Evolutionary conservation across 2,888 invertebrate genomes (phyloP).

Genomic region (Orthosia cruda): DNA sequence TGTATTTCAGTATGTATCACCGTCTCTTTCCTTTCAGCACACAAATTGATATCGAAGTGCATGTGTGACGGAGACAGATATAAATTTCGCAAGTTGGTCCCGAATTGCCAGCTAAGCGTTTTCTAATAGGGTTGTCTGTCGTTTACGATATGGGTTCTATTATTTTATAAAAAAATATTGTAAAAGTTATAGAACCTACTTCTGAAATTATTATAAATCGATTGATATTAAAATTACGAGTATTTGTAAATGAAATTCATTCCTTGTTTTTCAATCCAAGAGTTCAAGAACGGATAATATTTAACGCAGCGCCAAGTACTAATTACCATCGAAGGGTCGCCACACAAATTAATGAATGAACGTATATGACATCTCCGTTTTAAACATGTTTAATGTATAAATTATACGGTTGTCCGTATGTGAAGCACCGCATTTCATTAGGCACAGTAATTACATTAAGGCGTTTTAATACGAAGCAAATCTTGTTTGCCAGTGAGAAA

Average conservation of each 20-base stretch:
- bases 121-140: conserved; percentile 80
- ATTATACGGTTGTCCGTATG: conserved; percentile 60
- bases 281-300: conserved; percentile 10
- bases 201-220: no score
- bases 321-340: conserved; percentile 38
- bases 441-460: conserved; percentile 79
- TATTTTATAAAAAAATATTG: conserved; percentile 25
- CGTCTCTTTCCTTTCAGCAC: conserved; percentile 76
- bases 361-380: conserved; percentile 58
- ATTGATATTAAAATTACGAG: no score
- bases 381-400: conserved; percentile 62
- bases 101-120: conserved; percentile 75
- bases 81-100: conserved; percentile 78
- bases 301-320: conserved; percentile 29
- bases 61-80: conserved; percentile 82
- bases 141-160: conserved; percentile 27
- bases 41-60: conserved; percentile 79
- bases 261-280: conserved; percentile 26
- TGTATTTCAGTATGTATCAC: conserved; percentile 69
- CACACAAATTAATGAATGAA: conserved; percentile 51
- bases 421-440: conserved; percentile 75
- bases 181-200: not conserved
- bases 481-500: conserved; percentile 80
- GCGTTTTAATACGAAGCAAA: conserved; percentile 79
- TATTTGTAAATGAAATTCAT: no score